Conservation (phyloP, 1,140 invertebrate genomes). For the Solen grandis region DNA sequence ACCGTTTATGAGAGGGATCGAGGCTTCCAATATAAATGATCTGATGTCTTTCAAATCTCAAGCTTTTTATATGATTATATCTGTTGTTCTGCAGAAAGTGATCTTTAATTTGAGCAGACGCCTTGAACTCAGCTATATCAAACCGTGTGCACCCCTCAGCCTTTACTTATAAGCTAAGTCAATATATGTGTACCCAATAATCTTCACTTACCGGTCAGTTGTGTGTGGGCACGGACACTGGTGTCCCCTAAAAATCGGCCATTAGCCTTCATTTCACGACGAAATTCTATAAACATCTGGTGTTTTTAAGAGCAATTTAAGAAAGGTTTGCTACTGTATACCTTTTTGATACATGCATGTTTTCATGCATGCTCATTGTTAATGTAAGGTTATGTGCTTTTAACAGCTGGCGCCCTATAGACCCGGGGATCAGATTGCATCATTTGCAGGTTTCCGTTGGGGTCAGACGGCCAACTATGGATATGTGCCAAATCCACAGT, state of each 20-base stretch:
- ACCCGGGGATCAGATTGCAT: neutral
- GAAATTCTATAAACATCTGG: neutral
- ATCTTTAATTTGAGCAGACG: too few species aligned
- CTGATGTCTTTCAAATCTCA: neutral
- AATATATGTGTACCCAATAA: too few species aligned
- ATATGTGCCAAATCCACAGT: conserved; percentile 64
- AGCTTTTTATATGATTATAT: too few species aligned
- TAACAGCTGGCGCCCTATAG: conserved; percentile 32
- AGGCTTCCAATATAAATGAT: neutral
- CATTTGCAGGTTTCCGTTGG: conserved; percentile 68
- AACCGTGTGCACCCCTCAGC: too few species aligned
- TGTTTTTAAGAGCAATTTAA: neutral
- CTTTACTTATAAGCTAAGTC: too few species aligned
- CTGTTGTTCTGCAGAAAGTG: too few species aligned
- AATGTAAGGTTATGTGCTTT: neutral
- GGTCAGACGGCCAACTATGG: conserved; percentile 71
- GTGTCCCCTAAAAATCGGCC: too few species aligned
- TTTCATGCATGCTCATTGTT: neutral
- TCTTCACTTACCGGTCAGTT: too few species aligned
- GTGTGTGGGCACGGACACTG: too few species aligned
- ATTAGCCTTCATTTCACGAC: too few species aligned
- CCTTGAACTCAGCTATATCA: too few species aligned
- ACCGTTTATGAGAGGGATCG: neutral
- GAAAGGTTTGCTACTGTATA: neutral
- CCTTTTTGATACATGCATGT: neutral